Base-by-base conservation (phyloP, 2,888 invertebrate species). In the Lepetodrilus schrolli region DNA sequence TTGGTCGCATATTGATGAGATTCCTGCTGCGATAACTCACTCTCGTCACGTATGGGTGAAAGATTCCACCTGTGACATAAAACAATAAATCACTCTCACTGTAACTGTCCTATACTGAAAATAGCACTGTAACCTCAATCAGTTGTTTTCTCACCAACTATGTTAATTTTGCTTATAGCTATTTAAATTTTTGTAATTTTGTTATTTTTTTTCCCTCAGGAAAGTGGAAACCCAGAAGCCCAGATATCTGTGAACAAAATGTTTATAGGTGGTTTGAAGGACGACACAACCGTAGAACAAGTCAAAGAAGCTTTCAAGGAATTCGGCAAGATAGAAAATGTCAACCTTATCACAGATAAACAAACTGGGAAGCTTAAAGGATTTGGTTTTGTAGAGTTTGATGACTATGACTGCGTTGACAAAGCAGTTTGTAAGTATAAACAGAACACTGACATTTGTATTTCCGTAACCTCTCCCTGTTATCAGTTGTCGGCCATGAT, bases 341-440 rank as follows among this genome's bases (percentile, higher is more conserved):
- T 96, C 23, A 95, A 95, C 80, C 94, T 98, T 85, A 96, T 97
- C 1, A 95, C 95, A 10, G 97, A 98, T 88, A 97, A 97, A 84
- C 96, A 95, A 72, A 95, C 96, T 1, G 96, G 96, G 70, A 97
- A 97, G 90, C 96, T 96, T 87, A 93, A 98, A 83, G 98, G 98
- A 7, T 99, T 98, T 90, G 98, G 96, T 49, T 99, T 98, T 91
- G 95, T 99, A 47, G 97, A 97, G 90, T 99, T 97, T 91, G 96
- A 97, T 88, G 98, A 99, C 90, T 97, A 98, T 90, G 98, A 99
- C 91, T 95, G 97, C 2, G 98, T 98, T 73, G 98, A 98, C 90
- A 98, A 97, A 92, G 95, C 97, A 91, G 96, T 96, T 84, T 93
- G 96, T 96, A 92, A 94, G 96, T 94, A 84, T n/a, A 17, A 34